phyloP scores from a whole-genome alignment of 2,888 invertebrate species.

The Eremobia ochroleuca region DNA sequence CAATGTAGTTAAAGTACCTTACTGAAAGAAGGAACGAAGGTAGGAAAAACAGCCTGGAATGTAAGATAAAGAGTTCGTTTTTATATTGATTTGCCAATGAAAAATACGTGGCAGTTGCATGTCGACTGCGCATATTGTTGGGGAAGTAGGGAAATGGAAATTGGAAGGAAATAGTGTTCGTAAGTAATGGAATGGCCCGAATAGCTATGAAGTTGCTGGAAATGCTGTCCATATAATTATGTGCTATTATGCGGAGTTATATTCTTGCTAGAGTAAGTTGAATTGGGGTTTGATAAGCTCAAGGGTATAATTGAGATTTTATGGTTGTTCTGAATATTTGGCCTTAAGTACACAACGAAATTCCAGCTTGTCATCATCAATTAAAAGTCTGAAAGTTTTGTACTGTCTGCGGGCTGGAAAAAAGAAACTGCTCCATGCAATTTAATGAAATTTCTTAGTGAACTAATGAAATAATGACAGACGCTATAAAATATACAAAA shows the following conservation, averaged over 20 bases:
- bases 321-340: background rate
- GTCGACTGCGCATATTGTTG: slow-evolving; percentile 31
- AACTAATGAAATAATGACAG: too few species aligned
- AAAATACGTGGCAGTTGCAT: slow-evolving; percentile 59
- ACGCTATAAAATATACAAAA: background rate
- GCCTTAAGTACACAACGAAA: background rate
- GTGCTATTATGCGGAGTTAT: slow-evolving; percentile 33
- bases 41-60: slow-evolving; percentile 27
- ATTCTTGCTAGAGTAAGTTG: slow-evolving; percentile 19
- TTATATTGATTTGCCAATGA: slow-evolving; percentile 58
- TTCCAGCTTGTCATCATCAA: background rate
- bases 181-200: slow-evolving; percentile 57
- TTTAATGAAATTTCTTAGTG: too few species aligned
- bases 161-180: slow-evolving; percentile 62
- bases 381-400: background rate
- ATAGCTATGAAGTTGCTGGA: slow-evolving; percentile 42
- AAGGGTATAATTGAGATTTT: background rate
- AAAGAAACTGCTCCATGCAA: too few species aligned
- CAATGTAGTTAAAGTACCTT: slow-evolving; percentile 6
- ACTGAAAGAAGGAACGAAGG: slow-evolving; percentile 4
- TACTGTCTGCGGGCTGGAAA: background rate
- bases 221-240: slow-evolving; percentile 35
- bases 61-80: slow-evolving; percentile 43
- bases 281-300: slow-evolving; percentile 27
- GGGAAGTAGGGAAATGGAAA: slow-evolving; percentile 56